Percentiles rank a stretch among this genome's conserved stretches.
These are phyloP conservation scores for Tineola bisselliella DNA, from an alignment of 2,888 invertebrate species.

Conservation along the genomic window DNA sequence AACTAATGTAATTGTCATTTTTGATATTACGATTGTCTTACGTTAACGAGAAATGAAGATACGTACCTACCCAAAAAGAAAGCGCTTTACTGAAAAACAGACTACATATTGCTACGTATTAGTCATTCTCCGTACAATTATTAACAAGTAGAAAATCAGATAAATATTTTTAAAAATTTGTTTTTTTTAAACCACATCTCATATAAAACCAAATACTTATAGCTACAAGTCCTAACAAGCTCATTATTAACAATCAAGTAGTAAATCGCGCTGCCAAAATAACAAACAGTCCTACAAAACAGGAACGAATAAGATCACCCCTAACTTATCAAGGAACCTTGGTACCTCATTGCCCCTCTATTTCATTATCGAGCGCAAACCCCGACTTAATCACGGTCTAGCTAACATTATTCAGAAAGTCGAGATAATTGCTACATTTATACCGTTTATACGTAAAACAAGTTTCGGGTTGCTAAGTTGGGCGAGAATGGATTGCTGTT, in stretches of 20 bases:
- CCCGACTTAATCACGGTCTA: constrained; percentile 49
- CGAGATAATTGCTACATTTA: constrained; percentile 54
- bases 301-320: constrained; percentile 42
- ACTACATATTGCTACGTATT: no score
- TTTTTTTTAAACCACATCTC: no score
- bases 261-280: constrained; percentile 38
- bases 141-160: no score
- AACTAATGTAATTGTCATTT: no score
- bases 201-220: no score
- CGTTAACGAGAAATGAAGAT: no score
- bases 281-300: constrained; percentile 38
- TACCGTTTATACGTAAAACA: constrained; percentile 22
- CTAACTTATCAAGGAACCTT: constrained; percentile 21
- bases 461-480: constrained; percentile 15
- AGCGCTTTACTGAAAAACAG: no score
- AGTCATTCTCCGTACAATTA: no score
- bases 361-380: constrained; percentile 21
- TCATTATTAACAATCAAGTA: background rate
- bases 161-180: no score
- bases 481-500: constrained; percentile 14
- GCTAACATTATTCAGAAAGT: constrained; percentile 39
- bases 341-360: constrained; percentile 18
- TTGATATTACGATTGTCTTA: no score
- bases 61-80: no score
- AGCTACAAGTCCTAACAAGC: no score